phyloP scores from a whole-genome alignment of 2,888 invertebrate species.

The Rhyacophila evoluta region DNA sequence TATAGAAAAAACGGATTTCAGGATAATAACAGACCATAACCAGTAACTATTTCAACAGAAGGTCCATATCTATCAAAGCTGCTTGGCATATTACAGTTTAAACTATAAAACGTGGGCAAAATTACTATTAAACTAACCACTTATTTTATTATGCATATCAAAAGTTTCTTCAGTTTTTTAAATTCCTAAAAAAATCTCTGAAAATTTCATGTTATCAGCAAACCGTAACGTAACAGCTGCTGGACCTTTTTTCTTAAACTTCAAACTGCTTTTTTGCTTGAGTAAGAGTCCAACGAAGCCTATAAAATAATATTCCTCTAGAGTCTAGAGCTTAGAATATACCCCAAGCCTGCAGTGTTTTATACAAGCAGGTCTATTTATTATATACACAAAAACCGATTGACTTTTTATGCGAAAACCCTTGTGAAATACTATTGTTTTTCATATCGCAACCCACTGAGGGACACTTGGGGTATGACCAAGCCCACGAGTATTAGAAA shows the following conservation, averaged over 20 bases:
- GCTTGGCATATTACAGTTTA: too few relatives aligned
- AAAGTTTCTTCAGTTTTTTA: neutral
- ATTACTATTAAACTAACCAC: too few relatives aligned
- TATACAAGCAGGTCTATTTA: constrained; percentile 3
- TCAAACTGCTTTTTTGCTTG: neutral
- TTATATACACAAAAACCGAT: constrained; percentile 17
- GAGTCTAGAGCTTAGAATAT: neutral
- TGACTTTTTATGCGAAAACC: constrained; percentile 9
- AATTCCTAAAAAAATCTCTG: neutral
- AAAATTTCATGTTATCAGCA: neutral
- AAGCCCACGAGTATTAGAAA: neutral
- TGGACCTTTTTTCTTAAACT: neutral
- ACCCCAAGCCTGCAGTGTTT: neutral
- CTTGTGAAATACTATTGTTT: constrained; percentile 13
- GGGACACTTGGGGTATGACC: neutral
- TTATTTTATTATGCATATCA: neutral
- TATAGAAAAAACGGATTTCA: too few relatives aligned
- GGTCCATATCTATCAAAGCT: too few relatives aligned
- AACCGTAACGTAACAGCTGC: neutral
- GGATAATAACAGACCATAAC: too few relatives aligned
- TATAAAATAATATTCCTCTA: constrained; percentile 13
- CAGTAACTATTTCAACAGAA: too few relatives aligned
- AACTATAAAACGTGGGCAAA: too few relatives aligned
- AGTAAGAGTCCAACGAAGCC: neutral
- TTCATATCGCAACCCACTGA: neutral